Conservation (phyloP, 1,140 invertebrate genomes). For the Radopholus similis region DNA sequence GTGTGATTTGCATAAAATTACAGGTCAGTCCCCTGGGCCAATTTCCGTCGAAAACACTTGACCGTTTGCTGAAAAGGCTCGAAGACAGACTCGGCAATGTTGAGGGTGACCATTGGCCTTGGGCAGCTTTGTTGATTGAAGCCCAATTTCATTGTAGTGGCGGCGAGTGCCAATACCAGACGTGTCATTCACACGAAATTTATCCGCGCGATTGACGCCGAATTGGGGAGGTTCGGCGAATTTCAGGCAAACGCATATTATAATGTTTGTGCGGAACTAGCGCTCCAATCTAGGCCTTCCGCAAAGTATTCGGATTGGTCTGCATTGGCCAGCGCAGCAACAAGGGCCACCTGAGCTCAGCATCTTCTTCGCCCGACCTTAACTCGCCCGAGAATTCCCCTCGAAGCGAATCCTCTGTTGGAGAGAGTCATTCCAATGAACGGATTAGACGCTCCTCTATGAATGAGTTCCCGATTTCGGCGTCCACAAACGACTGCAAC, state of each 20-base stretch:
- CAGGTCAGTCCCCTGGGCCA: constrained; percentile 25
- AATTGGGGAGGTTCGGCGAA: constrained; percentile 45
- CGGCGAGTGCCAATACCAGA: constrained; percentile 36
- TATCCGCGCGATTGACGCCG: constrained; percentile 34
- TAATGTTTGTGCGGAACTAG: not conserved
- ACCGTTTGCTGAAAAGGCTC: constrained; percentile 25
- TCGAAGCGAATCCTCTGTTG: no score
- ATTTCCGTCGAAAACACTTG: constrained; percentile 6
- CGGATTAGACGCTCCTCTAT: not conserved
- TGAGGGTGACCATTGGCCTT: not conserved
- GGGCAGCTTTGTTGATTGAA: not conserved
- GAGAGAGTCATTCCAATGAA: not conserved
- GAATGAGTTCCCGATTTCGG: not conserved
- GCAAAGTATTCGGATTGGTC: constrained; percentile 46
- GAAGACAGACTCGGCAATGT: constrained; percentile 16
- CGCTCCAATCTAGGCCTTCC: constrained; percentile 32
- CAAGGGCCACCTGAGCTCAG: not conserved
- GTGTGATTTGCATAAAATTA: no score
- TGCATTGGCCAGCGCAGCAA: constrained; percentile 32
- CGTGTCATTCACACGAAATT: constrained; percentile 43
- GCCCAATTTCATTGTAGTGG: constrained; percentile 34
- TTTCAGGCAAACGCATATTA: constrained; percentile 36
- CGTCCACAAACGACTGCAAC: not conserved
- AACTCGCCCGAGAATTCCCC: not conserved
- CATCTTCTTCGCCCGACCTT: constrained; percentile 23